phyloP scores from a whole-genome alignment of 2,113 vertebrate genomes.

The Peromyscus polionotus region DNA sequence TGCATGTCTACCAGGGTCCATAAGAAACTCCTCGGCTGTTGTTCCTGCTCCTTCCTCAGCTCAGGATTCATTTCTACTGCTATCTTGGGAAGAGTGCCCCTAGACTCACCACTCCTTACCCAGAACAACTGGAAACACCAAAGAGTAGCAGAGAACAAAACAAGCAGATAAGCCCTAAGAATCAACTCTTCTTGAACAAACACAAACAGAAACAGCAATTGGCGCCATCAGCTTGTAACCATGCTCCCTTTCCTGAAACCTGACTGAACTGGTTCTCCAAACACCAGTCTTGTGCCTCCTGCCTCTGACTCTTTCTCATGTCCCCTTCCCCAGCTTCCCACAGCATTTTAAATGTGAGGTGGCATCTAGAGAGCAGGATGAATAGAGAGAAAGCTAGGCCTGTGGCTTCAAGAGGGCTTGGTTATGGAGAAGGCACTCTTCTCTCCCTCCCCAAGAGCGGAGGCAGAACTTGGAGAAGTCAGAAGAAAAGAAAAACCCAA shows the following conservation, averaged over 20 bases:
- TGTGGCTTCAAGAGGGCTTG: not conserved
- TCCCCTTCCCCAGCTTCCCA: not conserved
- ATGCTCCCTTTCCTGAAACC: not conserved
- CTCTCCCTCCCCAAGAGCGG: not conserved
- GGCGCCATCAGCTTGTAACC: not conserved
- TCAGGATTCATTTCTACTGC: no score
- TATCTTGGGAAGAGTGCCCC: not conserved
- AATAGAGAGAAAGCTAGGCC: not conserved
- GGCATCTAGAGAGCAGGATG: not conserved
- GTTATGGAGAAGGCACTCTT: not conserved
- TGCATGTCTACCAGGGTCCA: not conserved
- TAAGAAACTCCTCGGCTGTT: not conserved
- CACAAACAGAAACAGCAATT: not conserved
- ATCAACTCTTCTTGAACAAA: not conserved
- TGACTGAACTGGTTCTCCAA: not conserved
- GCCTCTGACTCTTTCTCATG: not conserved
- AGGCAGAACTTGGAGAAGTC: not conserved
- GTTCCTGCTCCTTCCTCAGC: not conserved
- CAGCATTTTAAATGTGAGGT: not conserved
- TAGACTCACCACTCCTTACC: not conserved
- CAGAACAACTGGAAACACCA: not conserved
- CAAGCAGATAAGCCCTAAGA: not conserved
- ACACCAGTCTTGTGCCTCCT: not conserved
- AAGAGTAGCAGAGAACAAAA: not conserved
- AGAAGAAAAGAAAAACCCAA: not conserved